A percentile compares a stretch with the other conserved stretches of the same genome.
Evolutionary conservation across 2,113 vertebrate genomes (phyloP).

Genomic region (Cynopterus brachyotis): DNA sequence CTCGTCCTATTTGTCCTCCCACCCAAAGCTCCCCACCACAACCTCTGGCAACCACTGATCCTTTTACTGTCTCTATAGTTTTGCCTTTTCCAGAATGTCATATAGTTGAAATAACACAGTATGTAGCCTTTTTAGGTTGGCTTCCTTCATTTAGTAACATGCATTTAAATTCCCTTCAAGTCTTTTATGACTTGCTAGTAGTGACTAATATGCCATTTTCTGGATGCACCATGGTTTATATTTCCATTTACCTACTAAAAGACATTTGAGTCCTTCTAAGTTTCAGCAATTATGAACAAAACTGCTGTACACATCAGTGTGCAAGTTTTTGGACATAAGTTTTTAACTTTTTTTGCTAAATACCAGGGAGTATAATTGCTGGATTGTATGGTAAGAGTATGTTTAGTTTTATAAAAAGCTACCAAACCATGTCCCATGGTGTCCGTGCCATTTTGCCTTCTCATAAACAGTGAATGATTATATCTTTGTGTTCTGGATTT

Average conservation of each 20-base stretch:
- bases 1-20: background rate
- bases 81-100: background rate
- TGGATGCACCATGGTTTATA: background rate
- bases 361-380: background rate
- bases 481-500: background rate
- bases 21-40: background rate
- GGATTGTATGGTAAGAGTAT: background rate
- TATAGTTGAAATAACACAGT: background rate
- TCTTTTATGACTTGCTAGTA: background rate
- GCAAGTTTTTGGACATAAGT: background rate
- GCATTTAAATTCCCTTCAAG: background rate
- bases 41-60: background rate
- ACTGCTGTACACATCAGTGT: background rate
- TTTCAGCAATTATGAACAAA: background rate
- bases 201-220: background rate
- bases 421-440: background rate
- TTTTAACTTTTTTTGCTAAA: background rate
- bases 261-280: background rate
- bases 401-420: background rate
- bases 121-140: background rate
- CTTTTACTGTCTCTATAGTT: background rate
- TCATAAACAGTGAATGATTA: background rate
- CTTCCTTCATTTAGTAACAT: background rate
- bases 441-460: background rate
- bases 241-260: background rate